A percentile compares a stretch with the other conserved stretches of the same genome.
These are phyloP conservation scores for Lophochroa leadbeateri DNA, from an alignment of 2,113 vertebrate species.

Conservation along the genomic window DNA sequence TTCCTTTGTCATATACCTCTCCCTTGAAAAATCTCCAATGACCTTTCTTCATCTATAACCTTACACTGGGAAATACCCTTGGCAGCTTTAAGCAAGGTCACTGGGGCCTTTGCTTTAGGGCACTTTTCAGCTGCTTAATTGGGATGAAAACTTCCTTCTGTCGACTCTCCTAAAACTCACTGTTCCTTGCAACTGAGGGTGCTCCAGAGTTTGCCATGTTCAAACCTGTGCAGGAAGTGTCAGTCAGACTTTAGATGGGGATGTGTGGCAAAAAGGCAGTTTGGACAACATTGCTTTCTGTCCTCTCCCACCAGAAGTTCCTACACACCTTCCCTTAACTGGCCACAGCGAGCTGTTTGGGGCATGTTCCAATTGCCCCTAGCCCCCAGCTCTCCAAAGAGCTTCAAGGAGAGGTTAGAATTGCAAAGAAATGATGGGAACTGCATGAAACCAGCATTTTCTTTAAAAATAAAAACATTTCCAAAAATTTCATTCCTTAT, in stretches of 20 bases:
- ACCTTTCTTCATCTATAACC: not conserved
- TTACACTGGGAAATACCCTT: not conserved
- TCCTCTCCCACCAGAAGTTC: not conserved
- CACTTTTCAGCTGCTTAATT: not conserved
- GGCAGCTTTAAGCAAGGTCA: not conserved
- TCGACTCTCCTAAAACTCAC: not conserved
- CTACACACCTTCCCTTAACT: not conserved
- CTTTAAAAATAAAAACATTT: not conserved
- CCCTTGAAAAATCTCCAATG: accelerated
- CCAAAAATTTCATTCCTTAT: not conserved
- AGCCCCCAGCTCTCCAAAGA: not conserved
- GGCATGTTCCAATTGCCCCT: not conserved
- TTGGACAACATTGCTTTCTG: not conserved
- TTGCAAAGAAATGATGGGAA: not conserved
- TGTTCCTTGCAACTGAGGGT: not conserved
- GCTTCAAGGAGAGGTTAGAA: not conserved
- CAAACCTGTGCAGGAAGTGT: not conserved
- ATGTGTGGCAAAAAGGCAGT: not conserved
- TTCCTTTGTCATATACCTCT: not conserved
- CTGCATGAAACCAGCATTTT: not conserved
- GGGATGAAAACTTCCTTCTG: not conserved
- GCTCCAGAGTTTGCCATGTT: not conserved
- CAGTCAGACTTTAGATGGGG: not conserved
- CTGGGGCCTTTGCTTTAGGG: not conserved
- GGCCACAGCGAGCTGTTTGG: not conserved